These are phyloP conservation scores for Sarcophaga bullata DNA, from an alignment of 1,140 invertebrate species.

Conservation along the genomic window DNA sequence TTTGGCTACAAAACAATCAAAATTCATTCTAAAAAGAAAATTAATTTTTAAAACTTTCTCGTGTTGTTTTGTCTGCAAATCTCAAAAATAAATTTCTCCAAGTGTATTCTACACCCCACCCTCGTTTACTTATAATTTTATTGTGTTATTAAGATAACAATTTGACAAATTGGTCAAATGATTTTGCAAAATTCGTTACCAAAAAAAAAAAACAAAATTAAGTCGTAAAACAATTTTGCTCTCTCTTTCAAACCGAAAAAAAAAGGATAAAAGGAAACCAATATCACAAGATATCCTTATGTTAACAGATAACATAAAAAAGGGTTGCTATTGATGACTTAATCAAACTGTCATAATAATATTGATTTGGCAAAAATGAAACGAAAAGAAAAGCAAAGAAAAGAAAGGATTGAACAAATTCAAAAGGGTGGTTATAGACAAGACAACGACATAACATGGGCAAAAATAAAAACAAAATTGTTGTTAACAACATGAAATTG, in stretches of 20 bases:
- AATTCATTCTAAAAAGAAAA: too few species aligned
- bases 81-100: not conserved
- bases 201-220: not conserved
- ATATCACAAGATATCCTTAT: not conserved
- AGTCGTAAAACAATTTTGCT: constrained; percentile 19
- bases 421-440: constrained; percentile 10
- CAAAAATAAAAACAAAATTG: constrained; percentile 1
- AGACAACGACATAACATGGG: constrained; percentile 16
- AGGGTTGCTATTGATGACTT: constrained; percentile 12
- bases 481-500: not conserved
- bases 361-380: not conserved
- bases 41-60: too few species aligned
- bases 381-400: not conserved
- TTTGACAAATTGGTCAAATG: constrained; percentile 45
- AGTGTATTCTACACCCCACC: not conserved
- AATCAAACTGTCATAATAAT: constrained; percentile 1
- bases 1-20: too few species aligned
- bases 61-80: too few species aligned
- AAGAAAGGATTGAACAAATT: not conserved
- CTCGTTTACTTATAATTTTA: not conserved
- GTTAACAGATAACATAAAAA: not conserved
- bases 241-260: not conserved
- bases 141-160: constrained; percentile 39
- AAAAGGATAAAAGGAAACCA: not conserved
- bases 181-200: constrained; percentile 28